Conservation (phyloP, 2,797 vertebrate species). For the Picus viridis region DNA sequence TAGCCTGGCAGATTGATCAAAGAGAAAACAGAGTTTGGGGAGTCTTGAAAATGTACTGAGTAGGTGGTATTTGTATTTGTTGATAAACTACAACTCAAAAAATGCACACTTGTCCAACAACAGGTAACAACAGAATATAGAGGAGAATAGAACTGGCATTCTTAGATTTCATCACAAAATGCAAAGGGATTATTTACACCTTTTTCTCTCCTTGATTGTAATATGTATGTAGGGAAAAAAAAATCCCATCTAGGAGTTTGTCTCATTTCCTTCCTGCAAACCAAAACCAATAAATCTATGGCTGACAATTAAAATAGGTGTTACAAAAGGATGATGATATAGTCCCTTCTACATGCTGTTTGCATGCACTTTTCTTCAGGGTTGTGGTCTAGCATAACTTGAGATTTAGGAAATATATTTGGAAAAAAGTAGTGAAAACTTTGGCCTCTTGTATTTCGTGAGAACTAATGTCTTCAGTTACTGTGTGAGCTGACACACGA, state of each 20-base stretch:
- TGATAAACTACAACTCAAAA: not conserved
- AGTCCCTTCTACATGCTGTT: not conserved
- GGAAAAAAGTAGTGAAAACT: constrained; percentile 25
- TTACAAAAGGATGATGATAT: not conserved
- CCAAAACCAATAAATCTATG: not conserved
- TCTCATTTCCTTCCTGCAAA: not conserved
- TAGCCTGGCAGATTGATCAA: not conserved
- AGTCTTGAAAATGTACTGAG: not conserved
- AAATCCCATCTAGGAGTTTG: not conserved
- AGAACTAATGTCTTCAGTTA: not conserved
- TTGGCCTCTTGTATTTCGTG: not conserved
- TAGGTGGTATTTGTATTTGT: not conserved
- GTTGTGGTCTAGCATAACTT: not conserved
- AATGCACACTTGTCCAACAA: accelerated
- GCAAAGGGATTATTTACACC: not conserved
- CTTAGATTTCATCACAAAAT: not conserved
- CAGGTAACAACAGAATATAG: not conserved
- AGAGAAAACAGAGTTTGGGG: not conserved
- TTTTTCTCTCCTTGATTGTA: not conserved
- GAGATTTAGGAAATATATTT: constrained; percentile 32
- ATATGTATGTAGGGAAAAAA: not conserved
- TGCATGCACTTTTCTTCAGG: not conserved
- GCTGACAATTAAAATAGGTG: not conserved
- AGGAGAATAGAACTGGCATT: not conserved
- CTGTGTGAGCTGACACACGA: not conserved